Evolutionary conservation across 2,797 vertebrate species (phyloP), one percentile per base, ranked within the genome.

Genomic region (Lerista edwardsae): DNA sequence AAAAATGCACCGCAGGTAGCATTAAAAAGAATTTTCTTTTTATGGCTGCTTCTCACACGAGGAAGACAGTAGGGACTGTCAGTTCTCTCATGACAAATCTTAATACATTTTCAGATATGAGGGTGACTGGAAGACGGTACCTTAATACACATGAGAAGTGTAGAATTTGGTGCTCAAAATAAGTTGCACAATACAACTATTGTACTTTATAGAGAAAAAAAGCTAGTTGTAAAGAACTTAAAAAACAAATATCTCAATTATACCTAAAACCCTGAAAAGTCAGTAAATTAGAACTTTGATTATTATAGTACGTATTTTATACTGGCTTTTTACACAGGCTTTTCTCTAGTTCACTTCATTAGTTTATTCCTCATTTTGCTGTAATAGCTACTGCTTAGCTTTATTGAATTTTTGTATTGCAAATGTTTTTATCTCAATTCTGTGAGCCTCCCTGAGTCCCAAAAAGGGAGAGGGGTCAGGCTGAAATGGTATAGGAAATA

Each of bases 1-100:
- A 74, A 83, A 81, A 75, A 82, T 94, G 62, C 84, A 88, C 15
- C 36, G 19, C 11, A 51, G 5, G 23, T 3, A 69, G 59, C 67
- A 82, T 78, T 87, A 7, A 78, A 47, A 87, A 65, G 0, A 1
- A 44, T 71, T 78, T 78, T 75, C 39, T 68, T 39, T 44, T 39
- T 76, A n/a, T 76, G 41, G 14, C 7, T 75, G 74, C 31, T 69
- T 71, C 41, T 47, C 44, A 36, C 47, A 69, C 10, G 55, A 76
- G 23, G 12, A 74, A 74, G 15, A 68, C 64, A 57, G 34, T 19
- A 36, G 62, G 44, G 47, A 1, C 55, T 11, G 39, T 36, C 2
- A 31, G 21, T 83, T 75, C 34, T 69, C n/a, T 39, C 25, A 27
- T n/a, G n/a, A 75, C 11, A 6, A 19, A 17, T 55, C 65, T 84